Evolutionary conservation across 2,113 vertebrate genomes (phyloP), one percentile per base, ranked within the genome.

Genomic region (Ibidorhyncha struthersii): DNA sequence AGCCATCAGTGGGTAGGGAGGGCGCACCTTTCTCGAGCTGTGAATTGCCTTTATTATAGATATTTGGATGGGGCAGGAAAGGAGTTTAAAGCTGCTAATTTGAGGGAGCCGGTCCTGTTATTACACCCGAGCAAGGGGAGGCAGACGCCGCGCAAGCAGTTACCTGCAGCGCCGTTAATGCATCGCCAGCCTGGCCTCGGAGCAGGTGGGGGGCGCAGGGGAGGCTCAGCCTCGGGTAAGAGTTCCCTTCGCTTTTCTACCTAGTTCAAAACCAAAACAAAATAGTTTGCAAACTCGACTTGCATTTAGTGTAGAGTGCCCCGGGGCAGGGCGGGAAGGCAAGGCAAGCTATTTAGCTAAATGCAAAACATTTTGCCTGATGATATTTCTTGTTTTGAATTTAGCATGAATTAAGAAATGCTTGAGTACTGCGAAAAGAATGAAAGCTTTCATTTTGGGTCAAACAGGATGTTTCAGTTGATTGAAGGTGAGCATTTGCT

Each of bases 401-500:
- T 86, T 72, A 61, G 30, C 26, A 32, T 29, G 70, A 81, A 93
- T 93, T 95, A 83, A 81, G 79, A 88, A 92, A 52, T 23, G 41
- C 41, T 62, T 90, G 85, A 81, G 20, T 41, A 32, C 40, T 0
- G 1, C n/a, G 63, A 55, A 89, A 92, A 86, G 66, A 90, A 70
- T 34, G 45, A 55, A 80, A 78, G 63, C 63, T 88, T 92, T 94
- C 59, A 43, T 59, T 93, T 88, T 74, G 85, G 65, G 95, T 95
- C 92, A 92, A 59, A 80, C 19, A 11, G 56, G 66, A 43, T 59
- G 50, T 78, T 95, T 73, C 1, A 2, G 25, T 89, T 83, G 90
- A 90, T 62, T 86, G 74, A 82, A 90, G 67, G 87, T 79, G 65
- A 67, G 34, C 62, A 27, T 96, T 94, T 89, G 45, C 66, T 72